phyloP scores from a whole-genome alignment of 2,113 vertebrate species.

The Carettochelys insculpta region DNA sequence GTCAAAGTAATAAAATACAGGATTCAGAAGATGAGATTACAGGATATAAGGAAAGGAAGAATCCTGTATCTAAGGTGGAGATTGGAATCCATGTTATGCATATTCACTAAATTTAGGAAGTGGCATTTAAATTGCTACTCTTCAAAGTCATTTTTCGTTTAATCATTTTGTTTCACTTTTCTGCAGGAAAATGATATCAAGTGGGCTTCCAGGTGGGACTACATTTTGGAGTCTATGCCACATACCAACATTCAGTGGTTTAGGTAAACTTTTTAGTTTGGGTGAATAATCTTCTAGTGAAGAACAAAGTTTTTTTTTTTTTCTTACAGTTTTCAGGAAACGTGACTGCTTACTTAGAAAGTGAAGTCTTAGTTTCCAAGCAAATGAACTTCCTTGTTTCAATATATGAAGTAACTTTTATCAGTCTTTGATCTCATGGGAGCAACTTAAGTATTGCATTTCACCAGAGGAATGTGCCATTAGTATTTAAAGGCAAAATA shows the following conservation, averaged over 20 bases:
- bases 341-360: neutral
- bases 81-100: neutral
- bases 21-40: neutral
- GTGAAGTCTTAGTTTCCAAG: neutral
- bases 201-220: constrained; percentile 92
- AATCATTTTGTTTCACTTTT: constrained; percentile 34
- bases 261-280: constrained; percentile 76
- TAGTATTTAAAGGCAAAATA: constrained; percentile 15
- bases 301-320: neutral
- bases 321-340: neutral
- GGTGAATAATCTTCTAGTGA: neutral
- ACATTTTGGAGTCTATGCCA: constrained; percentile 90
- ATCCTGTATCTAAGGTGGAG: neutral
- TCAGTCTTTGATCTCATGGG: neutral
- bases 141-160: neutral
- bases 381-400: neutral
- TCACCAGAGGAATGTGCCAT: neutral
- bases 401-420: neutral
- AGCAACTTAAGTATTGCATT: constrained; percentile 19
- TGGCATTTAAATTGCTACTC: neutral
- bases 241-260: constrained; percentile 93
- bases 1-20: neutral
- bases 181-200: constrained; percentile 84
- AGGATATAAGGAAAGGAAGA: neutral
- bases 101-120: neutral